Evolutionary conservation across 2,888 invertebrate genomes (phyloP), one percentile per base, ranked within the genome.

Genomic region (Pachymerium ferrugineum): DNA sequence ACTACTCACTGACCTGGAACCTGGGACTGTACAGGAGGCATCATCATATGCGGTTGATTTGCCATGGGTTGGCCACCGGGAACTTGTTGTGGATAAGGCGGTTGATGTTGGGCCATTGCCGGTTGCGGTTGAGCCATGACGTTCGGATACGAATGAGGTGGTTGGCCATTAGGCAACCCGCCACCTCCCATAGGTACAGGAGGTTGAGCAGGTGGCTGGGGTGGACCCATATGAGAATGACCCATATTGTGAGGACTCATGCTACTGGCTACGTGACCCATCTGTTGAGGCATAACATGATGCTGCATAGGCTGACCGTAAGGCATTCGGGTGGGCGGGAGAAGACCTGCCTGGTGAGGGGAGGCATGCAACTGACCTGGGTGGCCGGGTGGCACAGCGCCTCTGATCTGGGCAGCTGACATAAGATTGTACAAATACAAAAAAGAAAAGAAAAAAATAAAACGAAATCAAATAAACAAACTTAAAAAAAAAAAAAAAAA

Each of bases 151-250:
- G 68, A 14, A n/a, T 68, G 68, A 68, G 68, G n/a, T 25, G 68
- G 68, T 30, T 68, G 68, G 25, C 68, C 68, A 30, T 68, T 68
- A 2, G 68, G 30, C 30, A 47, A 19, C n/a, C n/a, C n/a, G 16
- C 47, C 47, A 47, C 47, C 47, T 47, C 47, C 47, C 47, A 47
- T 47, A 42, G 74, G 25, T 16, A 47, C 42, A 16, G 70, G 74
- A 42, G 74, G 70, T 47, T 70, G 72, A 25, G 47, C 30, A 72
- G 71, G 74, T 47, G 71, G 74, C 25, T 30, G 31, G 29, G 74
- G 71, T n/a, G 70, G 70, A 22, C 31, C 31, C 30, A 31, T 30
- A 22, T 70, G 70, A 33, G 70, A 29, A 31, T 68, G 68, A 2
- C 70, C 35, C 31, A 33, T 22, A n/a, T 8, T 19, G 12, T 68